phyloP scores from a whole-genome alignment of 2,888 invertebrate genomes.

The Amaurobius ferox region DNA sequence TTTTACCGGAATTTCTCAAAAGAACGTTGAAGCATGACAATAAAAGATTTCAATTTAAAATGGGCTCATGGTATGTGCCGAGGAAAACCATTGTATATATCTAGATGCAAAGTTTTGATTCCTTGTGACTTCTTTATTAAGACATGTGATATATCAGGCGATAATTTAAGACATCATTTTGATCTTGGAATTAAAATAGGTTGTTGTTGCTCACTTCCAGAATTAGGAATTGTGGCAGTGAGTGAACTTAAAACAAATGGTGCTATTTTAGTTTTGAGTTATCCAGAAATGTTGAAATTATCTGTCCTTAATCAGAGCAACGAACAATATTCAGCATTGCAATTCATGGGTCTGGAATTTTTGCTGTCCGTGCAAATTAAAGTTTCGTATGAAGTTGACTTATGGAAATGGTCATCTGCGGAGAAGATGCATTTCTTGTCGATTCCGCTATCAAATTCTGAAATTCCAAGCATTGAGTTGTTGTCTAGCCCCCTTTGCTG shows the following conservation, averaged over 20 bases:
- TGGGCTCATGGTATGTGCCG: slow-evolving; percentile 22
- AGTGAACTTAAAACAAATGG: slow-evolving; percentile 12
- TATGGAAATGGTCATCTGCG: slow-evolving; percentile 29
- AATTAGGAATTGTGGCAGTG: slow-evolving; percentile 12
- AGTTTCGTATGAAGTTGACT: slow-evolving; percentile 11
- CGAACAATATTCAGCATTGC: neutral
- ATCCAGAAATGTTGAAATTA: slow-evolving; percentile 7
- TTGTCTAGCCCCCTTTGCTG: slow-evolving; percentile 13
- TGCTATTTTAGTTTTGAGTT: neutral
- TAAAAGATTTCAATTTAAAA: slow-evolving; percentile 15
- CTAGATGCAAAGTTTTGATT: slow-evolving; percentile 1
- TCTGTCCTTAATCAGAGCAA: neutral
- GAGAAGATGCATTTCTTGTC: slow-evolving; percentile 8
- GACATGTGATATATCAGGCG: neutral
- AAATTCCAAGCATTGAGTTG: neutral
- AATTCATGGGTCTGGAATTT: slow-evolving; percentile 20
- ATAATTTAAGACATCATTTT: neutral
- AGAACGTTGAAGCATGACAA: neutral
- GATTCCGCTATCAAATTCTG: neutral
- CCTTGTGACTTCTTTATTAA: neutral
- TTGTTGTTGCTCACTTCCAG: neutral
- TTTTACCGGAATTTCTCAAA: neutral
- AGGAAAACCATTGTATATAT: slow-evolving; percentile 12
- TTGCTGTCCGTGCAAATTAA: slow-evolving; percentile 2
- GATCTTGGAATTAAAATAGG: slow-evolving; percentile 12